These are phyloP conservation scores for Sphaeridia pumilis DNA, from an alignment of 2,888 invertebrate species.

Conservation along the genomic window DNA sequence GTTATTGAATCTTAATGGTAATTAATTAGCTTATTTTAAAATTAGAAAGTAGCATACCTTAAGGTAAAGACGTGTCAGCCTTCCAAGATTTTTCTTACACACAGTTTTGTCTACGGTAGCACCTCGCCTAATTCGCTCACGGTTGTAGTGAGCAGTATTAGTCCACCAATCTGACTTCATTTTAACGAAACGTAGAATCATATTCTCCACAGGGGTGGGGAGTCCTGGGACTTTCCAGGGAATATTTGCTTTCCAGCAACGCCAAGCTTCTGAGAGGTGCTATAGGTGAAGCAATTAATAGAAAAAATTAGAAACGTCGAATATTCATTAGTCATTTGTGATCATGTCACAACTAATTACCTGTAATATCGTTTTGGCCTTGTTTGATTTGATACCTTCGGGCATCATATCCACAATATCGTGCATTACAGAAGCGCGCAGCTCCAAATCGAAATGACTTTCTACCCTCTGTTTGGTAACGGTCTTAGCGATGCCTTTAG, in stretches of 20 bases:
- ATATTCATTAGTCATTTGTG: no score
- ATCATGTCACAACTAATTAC: no score
- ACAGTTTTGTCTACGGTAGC: conserved; percentile 99
- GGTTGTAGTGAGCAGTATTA: conserved; percentile 98
- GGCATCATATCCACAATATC: conserved; percentile 99
- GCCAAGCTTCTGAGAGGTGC: conserved; percentile 97
- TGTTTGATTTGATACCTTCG: conserved; percentile 99
- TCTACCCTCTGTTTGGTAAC: conserved; percentile 99
- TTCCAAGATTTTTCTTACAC: conserved; percentile 97
- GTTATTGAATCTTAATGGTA: no score
- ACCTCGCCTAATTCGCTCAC: conserved; percentile 96
- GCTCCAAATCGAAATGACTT: conserved; percentile 96
- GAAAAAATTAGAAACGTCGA: no score
- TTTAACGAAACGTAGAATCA: conserved; percentile 98
- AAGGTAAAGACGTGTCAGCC: conserved; percentile 89
- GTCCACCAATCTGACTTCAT: conserved; percentile 99
- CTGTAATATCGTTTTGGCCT: conserved; percentile 95
- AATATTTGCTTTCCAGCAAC: conserved; percentile 99
- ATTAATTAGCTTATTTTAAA: neutral
- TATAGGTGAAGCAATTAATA: no score
- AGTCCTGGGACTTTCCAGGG: conserved; percentile 99
- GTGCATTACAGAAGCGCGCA: conserved; percentile 83
- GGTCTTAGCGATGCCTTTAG: conserved; percentile 98
- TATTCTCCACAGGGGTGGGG: conserved; percentile 98
- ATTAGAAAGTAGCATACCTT: conserved; percentile 47